Evolutionary conservation across 1,140 invertebrate species (phyloP).

Genomic region (Arctopsyche grandis): DNA sequence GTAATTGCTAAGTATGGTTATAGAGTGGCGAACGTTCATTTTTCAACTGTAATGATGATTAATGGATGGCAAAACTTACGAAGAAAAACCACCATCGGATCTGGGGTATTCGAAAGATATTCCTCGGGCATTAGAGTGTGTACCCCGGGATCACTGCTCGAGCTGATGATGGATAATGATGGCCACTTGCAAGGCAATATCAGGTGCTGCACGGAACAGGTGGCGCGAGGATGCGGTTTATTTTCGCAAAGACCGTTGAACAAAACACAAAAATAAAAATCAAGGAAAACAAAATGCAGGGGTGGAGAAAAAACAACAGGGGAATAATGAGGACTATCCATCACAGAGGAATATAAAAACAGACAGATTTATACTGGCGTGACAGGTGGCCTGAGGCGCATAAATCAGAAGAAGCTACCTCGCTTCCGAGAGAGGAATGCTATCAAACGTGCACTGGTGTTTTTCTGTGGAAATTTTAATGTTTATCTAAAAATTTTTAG

Average conservation of each 20-base stretch:
- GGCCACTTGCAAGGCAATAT: background rate
- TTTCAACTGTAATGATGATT: constrained; percentile 16
- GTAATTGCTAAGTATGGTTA: background rate
- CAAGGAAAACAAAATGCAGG: background rate
- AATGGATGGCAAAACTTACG: background rate
- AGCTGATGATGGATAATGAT: too few relatives aligned
- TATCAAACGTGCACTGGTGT: too few relatives aligned
- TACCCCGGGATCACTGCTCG: too few relatives aligned
- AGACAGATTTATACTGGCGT: constrained; percentile 33
- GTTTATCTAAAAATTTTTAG: too few relatives aligned
- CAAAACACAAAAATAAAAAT: background rate
- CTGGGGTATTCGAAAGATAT: background rate
- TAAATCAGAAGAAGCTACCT: constrained; percentile 18
- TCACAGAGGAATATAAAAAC: constrained; percentile 31
- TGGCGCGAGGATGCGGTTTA: background rate
- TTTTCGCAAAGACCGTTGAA: background rate
- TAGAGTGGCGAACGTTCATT: background rate
- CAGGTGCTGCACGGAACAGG: background rate
- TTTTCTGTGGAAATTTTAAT: too few relatives aligned
- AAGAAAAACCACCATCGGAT: background rate
- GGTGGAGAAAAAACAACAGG: background rate
- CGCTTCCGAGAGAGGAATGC: too few relatives aligned
- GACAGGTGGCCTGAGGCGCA: constrained; percentile 26
- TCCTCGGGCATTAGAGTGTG: too few relatives aligned
- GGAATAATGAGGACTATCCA: constrained; percentile 27